Percentiles rank a stretch among this genome's conserved stretches.
These are phyloP conservation scores for Mandrillus leucophaeus DNA, from an alignment of 2,113 vertebrate species.

Conservation along the genomic window DNA sequence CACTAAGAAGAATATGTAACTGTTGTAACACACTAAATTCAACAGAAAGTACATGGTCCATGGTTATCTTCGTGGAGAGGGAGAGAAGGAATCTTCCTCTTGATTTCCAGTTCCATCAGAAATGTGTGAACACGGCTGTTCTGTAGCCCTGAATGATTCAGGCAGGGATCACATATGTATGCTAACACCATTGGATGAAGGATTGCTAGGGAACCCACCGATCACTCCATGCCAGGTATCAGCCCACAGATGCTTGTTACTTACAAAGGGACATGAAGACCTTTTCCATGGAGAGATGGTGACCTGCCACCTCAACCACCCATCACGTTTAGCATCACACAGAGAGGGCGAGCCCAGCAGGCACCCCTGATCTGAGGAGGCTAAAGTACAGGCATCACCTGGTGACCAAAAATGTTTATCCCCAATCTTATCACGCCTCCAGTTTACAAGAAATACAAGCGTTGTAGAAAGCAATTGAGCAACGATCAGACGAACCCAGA, in stretches of 20 bases:
- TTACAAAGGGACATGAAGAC: rapidly evolving
- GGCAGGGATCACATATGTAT: rapidly evolving
- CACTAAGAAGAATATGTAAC: background rate
- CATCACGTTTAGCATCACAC: rapidly evolving
- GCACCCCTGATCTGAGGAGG: background rate
- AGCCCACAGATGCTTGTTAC: rapidly evolving
- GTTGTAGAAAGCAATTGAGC: no score
- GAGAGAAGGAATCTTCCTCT: background rate
- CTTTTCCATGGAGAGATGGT: rapidly evolving
- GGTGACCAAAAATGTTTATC: background rate
- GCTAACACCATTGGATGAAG: rapidly evolving
- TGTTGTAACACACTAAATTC: background rate
- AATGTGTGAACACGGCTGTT: background rate
- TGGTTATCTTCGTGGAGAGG: background rate
- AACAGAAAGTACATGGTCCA: rapidly evolving
- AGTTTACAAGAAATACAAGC: background rate
- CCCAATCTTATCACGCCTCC: background rate
- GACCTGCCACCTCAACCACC: rapidly evolving
- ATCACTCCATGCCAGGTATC: rapidly evolving
- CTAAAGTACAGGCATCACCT: background rate
- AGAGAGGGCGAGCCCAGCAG: background rate
- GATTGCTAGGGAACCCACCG: rapidly evolving
- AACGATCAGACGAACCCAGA: no score
- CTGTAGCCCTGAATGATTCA: background rate
- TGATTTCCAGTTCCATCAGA: background rate